These are phyloP conservation scores for Neodiprion virginianus DNA, from an alignment of 1,140 invertebrate genomes.

Conservation along the genomic window DNA sequence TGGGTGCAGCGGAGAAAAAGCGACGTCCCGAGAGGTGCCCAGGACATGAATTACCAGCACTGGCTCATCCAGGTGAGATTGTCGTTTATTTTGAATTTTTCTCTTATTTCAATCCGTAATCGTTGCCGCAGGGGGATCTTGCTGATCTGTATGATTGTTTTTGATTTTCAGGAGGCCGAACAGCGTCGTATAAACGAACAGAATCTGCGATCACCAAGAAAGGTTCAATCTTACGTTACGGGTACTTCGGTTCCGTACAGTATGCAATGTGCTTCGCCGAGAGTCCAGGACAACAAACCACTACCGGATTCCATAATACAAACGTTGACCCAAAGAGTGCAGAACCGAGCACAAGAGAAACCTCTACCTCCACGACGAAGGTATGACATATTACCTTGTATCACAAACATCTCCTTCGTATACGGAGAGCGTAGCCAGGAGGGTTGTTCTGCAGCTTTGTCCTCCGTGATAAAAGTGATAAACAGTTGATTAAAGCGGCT, in stretches of 20 bases:
- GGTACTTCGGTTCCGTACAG: constrained; percentile 56
- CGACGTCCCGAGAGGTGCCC: constrained; percentile 61
- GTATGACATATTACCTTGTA: constrained; percentile 31
- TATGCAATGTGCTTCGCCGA: constrained; percentile 35
- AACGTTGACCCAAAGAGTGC: constrained; percentile 74
- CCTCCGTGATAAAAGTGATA: too few species aligned
- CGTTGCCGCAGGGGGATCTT: not conserved
- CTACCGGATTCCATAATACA: constrained; percentile 76
- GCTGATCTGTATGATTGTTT: constrained; percentile 10
- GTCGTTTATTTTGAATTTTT: not conserved
- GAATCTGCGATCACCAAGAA: constrained; percentile 61
- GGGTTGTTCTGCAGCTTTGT: too few species aligned
- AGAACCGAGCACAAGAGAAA: constrained; percentile 66
- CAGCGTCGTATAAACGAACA: constrained; percentile 80
- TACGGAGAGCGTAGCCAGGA: too few species aligned
- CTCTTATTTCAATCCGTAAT: not conserved
- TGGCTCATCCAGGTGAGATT: constrained; percentile 80
- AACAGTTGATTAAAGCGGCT: too few species aligned
- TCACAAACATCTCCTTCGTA: not conserved
- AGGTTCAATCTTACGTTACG: constrained; percentile 52
- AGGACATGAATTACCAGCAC: constrained; percentile 81
- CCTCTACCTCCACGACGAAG: constrained; percentile 56
- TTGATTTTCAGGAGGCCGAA: constrained; percentile 81
- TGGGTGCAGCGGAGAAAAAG: constrained; percentile 75
- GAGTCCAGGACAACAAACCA: constrained; percentile 61